Evolutionary conservation across 2,797 vertebrate species (phyloP).

Genomic region (Chaenodraco wilsoni): DNA sequence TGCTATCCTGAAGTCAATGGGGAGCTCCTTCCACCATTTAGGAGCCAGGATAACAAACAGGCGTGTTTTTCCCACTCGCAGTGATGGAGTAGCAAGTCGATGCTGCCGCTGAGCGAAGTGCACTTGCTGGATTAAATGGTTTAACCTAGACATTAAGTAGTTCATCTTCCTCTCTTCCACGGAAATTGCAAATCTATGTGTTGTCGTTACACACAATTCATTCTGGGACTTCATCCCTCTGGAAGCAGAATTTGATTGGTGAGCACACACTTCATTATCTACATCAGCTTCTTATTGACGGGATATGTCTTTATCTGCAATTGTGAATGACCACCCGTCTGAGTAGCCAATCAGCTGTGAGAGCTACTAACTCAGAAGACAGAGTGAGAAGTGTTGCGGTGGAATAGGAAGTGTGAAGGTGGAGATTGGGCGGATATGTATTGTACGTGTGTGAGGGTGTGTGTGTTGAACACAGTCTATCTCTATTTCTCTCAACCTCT

Average conservation of each 20-base stretch:
- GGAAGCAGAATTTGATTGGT: neutral
- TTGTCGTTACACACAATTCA: constrained; percentile 1
- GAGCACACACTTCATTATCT: constrained; percentile 3
- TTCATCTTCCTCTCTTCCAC: neutral
- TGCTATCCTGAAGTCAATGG: too few relatives aligned
- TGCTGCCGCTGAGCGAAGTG: too few relatives aligned
- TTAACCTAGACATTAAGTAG: too few relatives aligned
- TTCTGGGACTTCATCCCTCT: neutral
- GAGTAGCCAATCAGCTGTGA: constrained; percentile 16
- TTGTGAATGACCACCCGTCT: neutral
- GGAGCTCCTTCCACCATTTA: too few relatives aligned
- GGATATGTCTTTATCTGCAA: neutral
- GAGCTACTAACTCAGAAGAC: constrained; percentile 22
- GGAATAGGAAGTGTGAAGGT: constrained; percentile 16
- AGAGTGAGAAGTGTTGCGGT: constrained; percentile 3
- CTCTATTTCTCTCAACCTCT: constrained; percentile 18
- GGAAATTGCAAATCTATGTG: neutral
- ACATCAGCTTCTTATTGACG: neutral
- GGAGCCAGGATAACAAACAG: too few relatives aligned
- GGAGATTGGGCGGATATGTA: constrained; percentile 5
- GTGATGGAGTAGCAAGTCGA: too few relatives aligned
- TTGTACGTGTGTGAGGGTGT: constrained; percentile 11
- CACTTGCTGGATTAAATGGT: too few relatives aligned
- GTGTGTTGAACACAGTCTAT: constrained; percentile 1
- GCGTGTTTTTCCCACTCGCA: too few relatives aligned